Evolutionary conservation across 2,113 vertebrate species (phyloP), one percentile per base, ranked within the genome.

Genomic region (Aythya baeri): DNA sequence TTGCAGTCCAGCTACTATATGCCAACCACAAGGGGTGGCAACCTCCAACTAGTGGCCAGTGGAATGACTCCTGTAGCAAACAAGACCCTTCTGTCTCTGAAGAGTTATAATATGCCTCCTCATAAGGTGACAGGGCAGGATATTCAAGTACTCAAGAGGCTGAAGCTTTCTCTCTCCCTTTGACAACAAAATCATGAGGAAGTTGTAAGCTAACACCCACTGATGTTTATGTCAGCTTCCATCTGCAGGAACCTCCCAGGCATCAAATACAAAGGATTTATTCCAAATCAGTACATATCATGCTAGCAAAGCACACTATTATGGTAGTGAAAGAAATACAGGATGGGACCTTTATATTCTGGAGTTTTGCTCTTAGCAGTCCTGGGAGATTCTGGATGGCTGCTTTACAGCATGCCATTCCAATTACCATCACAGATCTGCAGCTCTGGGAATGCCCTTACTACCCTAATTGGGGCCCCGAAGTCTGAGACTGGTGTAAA

Each of bases 201-300:
- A 36, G 52, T 23, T 36, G 14, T 63, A 63, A 84, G 67, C 11
- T 23, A 52, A 31, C 9, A 22, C 0, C 0, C 7, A 22, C 2
- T 6, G 32, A 83, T 55, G 22, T 32, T 34, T 52, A 20, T 34
- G 17, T 46, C n/a, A 62, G 2, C 5, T 4, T 32, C 25, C 31
- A 54, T 17, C 36, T 77, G 27, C 38, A 67, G 31, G n/a, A 88
- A 8, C 1, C 0, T 13, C 3, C 8, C 8, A 25, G 16, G 12
- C 23, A 18, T 29, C 29, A 82, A 27, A 17, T 34, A 26, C 11
- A 16, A 7, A 34, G 32, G 10, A 44, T 75, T 54, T 55, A 46
- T 73, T 75, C 71, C 79, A 62, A 70, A 9, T 3, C 21, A 36
- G 1, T 46, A 41, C 13, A 41, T 41, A 11, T 18, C 44, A 29